Percentiles rank a stretch among this genome's conserved stretches.
Conservation (phyloP, 2,888 invertebrate genomes). For the Machimus rusticus region DNA sequence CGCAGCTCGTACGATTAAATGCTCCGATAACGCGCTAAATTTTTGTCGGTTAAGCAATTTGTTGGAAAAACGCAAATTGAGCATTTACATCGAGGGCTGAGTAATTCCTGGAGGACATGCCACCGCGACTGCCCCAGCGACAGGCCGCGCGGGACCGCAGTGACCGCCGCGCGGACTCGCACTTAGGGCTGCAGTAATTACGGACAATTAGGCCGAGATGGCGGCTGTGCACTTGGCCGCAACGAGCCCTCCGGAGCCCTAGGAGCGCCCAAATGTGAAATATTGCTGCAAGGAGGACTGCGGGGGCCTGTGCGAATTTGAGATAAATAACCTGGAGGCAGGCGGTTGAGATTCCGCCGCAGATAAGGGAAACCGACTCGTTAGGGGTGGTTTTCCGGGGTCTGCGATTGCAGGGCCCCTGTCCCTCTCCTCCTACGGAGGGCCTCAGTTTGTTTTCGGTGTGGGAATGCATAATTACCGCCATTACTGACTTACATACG, state of each 20-base stretch:
- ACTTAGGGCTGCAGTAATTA: conserved; percentile 46
- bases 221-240: not conserved
- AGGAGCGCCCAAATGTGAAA: not conserved
- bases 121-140: conserved; percentile 37
- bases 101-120: conserved; percentile 46
- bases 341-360: conserved; percentile 40
- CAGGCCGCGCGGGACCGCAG: not conserved
- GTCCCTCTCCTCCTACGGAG: not conserved
- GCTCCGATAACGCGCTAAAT: conserved; percentile 49
- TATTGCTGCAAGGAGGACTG: conserved; percentile 3
- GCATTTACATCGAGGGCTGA: conserved; percentile 49
- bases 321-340: conserved; percentile 46
- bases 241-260: not conserved
- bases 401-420: not conserved
- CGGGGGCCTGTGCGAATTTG: conserved; percentile 46
- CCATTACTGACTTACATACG: not conserved
- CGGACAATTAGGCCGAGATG: conserved; percentile 43
- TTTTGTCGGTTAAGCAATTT: conserved; percentile 50
- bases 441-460: not conserved
- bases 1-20: conserved; percentile 44
- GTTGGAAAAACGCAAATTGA: conserved; percentile 50
- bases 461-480: not conserved
- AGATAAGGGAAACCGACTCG: conserved; percentile 28
- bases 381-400: not conserved
- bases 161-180: conserved; percentile 19